These are phyloP conservation scores for Amiota minor DNA, from an alignment of 2,888 invertebrate species.

Conservation along the genomic window DNA sequence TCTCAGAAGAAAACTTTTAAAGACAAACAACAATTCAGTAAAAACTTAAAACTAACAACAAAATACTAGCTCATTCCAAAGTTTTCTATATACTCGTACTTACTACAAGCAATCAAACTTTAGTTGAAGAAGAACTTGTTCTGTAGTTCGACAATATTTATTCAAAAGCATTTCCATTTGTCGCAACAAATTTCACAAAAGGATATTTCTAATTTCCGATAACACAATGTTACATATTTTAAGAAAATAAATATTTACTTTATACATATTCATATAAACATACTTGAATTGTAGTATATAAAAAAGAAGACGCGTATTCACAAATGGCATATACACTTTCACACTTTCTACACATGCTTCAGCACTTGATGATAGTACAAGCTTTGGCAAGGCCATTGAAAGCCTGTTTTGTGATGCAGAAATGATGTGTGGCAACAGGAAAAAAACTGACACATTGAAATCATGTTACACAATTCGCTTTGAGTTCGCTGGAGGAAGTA, in stretches of 20 bases:
- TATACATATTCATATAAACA: constrained; percentile 13
- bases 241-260: neutral
- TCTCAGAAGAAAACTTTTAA: too few species aligned
- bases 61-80: too few species aligned
- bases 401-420: too few species aligned
- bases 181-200: constrained; percentile 49
- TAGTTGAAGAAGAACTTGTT: too few species aligned
- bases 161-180: constrained; percentile 39
- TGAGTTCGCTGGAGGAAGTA: neutral
- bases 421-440: neutral
- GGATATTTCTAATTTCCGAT: constrained; percentile 60
- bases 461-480: neutral
- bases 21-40: too few species aligned
- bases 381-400: neutral
- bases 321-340: too few species aligned
- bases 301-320: neutral
- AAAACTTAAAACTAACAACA: too few species aligned
- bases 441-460: constrained; percentile 14
- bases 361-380: neutral
- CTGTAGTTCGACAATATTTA: too few species aligned
- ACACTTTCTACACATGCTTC: neutral
- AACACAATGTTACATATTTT: constrained; percentile 9
- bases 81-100: too few species aligned
- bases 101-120: too few species aligned
- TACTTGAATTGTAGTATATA: too few species aligned